Percentiles rank a stretch among this genome's conserved stretches.
These are phyloP conservation scores for Paracanthobrama guichenoti DNA, from an alignment of 2,113 vertebrate genomes.

Conservation along the genomic window DNA sequence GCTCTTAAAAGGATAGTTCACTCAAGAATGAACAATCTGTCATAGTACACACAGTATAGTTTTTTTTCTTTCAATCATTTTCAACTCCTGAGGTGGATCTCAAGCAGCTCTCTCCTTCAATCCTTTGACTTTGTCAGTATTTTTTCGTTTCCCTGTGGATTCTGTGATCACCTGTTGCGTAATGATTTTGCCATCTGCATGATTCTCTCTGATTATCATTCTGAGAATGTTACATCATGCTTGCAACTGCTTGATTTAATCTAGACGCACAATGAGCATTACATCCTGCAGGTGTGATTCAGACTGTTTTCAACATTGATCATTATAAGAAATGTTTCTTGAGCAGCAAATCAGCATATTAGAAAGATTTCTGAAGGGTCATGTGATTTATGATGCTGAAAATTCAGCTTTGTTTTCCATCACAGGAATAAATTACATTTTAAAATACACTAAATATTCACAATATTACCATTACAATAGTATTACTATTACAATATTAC, in stretches of 20 bases:
- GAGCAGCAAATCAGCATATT: not conserved
- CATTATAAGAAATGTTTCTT: no score
- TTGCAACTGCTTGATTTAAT: not conserved
- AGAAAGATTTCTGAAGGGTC: not conserved
- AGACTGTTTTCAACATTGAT: no score
- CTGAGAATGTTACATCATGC: constrained; percentile 3
- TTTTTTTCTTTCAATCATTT: not conserved
- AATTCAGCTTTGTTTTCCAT: no score
- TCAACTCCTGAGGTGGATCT: not conserved
- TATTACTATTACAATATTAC: no score
- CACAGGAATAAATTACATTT: not conserved
- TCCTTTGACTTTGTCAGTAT: not conserved
- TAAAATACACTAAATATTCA: not conserved
- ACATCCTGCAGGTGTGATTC: not conserved
- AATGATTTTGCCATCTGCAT: not conserved
- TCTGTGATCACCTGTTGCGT: not conserved
- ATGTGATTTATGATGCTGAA: no score
- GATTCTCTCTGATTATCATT: not conserved
- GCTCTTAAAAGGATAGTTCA: no score
- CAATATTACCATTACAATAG: no score
- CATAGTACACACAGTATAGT: not conserved
- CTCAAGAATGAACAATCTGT: no score
- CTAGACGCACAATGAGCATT: not conserved
- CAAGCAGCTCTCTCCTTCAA: not conserved
- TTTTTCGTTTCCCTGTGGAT: not conserved